A percentile compares a stretch with the other conserved stretches of the same genome.
These are phyloP conservation scores for Stegana nigrithorax DNA, from an alignment of 2,888 invertebrate genomes.

Conservation along the genomic window DNA sequence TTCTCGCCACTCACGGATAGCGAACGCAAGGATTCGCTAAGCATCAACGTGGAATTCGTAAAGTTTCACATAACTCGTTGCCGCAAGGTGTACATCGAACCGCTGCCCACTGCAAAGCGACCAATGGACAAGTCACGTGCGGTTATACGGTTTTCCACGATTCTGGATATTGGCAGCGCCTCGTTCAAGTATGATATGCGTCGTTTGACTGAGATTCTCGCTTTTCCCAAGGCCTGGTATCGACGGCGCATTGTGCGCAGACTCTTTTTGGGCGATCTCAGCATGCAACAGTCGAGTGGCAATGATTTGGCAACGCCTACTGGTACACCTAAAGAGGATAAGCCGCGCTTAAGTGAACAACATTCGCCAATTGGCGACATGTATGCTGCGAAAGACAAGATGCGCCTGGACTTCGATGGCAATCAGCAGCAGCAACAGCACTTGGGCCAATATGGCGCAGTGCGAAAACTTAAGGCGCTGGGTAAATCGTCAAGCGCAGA, in stretches of 20 bases:
- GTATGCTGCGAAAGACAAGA: constrained; percentile 71
- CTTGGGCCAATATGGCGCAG: constrained; percentile 52
- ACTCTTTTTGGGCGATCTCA: constrained; percentile 93
- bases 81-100: constrained; percentile 85
- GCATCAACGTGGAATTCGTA: constrained; percentile 96
- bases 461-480: constrained; percentile 70
- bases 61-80: constrained; percentile 94
- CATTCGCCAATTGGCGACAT: constrained; percentile 54
- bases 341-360: constrained; percentile 15
- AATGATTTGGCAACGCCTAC: constrained; percentile 52
- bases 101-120: constrained; percentile 60
- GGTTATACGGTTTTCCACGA: constrained; percentile 92
- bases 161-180: constrained; percentile 94
- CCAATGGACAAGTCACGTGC: constrained; percentile 80
- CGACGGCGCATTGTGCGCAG: constrained; percentile 91
- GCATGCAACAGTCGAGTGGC: constrained; percentile 69
- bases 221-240: constrained; percentile 99
- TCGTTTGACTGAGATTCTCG: constrained; percentile 93
- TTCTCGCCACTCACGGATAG: constrained; percentile 89
- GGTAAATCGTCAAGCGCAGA: constrained; percentile 73
- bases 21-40: constrained; percentile 94
- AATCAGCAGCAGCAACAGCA: constrained; percentile 54
- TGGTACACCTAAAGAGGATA: constrained; percentile 46
- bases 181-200: constrained; percentile 99
- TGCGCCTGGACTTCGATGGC: constrained; percentile 72